Base-by-base conservation (phyloP, 2,888 invertebrate species). In the Lasioglossum vierecki region DNA sequence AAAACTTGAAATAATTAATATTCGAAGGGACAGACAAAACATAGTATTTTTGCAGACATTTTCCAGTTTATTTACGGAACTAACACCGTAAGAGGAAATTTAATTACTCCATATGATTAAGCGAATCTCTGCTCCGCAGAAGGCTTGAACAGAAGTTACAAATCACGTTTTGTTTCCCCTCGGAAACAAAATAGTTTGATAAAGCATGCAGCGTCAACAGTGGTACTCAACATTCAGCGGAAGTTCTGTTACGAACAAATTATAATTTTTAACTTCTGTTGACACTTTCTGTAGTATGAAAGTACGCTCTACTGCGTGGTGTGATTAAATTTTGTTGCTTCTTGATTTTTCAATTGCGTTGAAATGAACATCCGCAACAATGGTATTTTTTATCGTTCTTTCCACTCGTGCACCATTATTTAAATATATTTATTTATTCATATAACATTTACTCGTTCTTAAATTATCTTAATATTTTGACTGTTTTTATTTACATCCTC, bases 151-250 rank as follows among this genome's bases (percentile, higher is more conserved):
- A 26, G n/a, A 60, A 60, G 60, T 60, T 60, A 13, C 60, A 60
- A 60, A 60, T 60, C 60, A 60, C 22, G 11, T 60, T 60, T 26
- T 26, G 60, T 57, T 57, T 57, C n/a, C 60, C 60, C 11, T 13
- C 60, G 9, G n/a, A 60, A 60, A 26, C 60, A 60, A 60, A 60
- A 60, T 60, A 60, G 60, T 60, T 60, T 60, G 60, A 60, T 26
- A 60, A 60, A 60, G 60, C 60, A n/a, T 13, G 57, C n/a, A 26
- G 13, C 60, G 60, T n/a, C 60, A 26, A n/a, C 26, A 60, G 26
- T 60, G 60, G 60, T 60, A 60, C 60, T 60, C 60, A 60, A 26
- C 60, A 4, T 22, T 57, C n/a, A n/a, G 26, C 60, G 60, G 11
- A 60, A 60, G n/a, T 60, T 60, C 26, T 26, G 26, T n/a, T 60